Percentiles rank a stretch among this genome's conserved stretches.
Evolutionary conservation across 2,888 invertebrate species (phyloP).

Genomic region (Euclidia mi): DNA sequence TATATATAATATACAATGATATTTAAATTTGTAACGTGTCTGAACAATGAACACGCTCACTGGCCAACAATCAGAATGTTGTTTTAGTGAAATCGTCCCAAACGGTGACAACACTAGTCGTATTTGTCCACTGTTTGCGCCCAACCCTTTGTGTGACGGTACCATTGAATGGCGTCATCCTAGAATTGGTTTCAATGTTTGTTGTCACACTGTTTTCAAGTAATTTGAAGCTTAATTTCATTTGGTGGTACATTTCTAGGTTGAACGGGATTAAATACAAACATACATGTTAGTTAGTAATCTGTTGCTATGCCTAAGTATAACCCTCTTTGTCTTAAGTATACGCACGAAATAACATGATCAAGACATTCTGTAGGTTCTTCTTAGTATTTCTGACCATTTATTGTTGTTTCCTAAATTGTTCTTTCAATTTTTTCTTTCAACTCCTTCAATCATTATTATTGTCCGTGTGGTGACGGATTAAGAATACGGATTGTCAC

Average conservation of each 20-base stretch:
- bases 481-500: too few species aligned
- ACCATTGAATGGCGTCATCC: slow-evolving; percentile 25
- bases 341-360: too few species aligned
- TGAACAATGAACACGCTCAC: slow-evolving; percentile 35
- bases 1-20: too few species aligned
- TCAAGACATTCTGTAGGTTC: too few species aligned
- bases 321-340: too few species aligned
- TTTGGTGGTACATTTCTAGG: background rate
- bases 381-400: too few species aligned
- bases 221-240: slow-evolving; percentile 21
- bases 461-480: too few species aligned
- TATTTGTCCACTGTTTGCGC: slow-evolving; percentile 45
- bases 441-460: too few species aligned
- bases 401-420: too few species aligned
- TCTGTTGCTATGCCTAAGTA: background rate
- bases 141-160: slow-evolving; percentile 42
- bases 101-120: slow-evolving; percentile 62
- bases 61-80: slow-evolving; percentile 61
- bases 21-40: slow-evolving; percentile 1
- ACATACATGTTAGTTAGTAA: slow-evolving; percentile 4
- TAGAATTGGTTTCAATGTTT: slow-evolving; percentile 33
- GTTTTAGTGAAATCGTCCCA: slow-evolving; percentile 76
- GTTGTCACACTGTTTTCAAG: slow-evolving; percentile 22
- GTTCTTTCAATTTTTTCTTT: too few species aligned
- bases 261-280: background rate